Evolutionary conservation across 2,888 invertebrate species (phyloP), one percentile per base, ranked within the genome.

Genomic region (Drosophila setosimentum): DNA sequence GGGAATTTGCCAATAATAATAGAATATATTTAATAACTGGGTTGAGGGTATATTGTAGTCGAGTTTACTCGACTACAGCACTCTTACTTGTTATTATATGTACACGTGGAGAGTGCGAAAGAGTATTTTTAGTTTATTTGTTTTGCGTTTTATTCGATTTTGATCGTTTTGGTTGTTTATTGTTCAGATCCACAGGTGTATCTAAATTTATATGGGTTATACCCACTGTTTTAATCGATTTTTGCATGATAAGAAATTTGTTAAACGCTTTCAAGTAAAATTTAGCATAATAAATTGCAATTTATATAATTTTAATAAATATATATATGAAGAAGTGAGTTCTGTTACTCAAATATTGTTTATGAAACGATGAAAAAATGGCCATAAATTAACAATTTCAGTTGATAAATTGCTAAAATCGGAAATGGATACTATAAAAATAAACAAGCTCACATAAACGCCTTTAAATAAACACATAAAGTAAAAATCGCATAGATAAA

Each of bases 171-270:
- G 65, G 16, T 69, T 78, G 69, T 66, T 67, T 79, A 68, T 57
- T 57, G 48, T 61, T 42, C 7, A 54, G 37, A 66, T 68, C 63
- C 42, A 76, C 79, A 84, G 76, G 84, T 83, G 64, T 64, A 21
- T 24, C 45, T 45, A 16, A 3, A 24, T 24, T 16, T 24, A 24
- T 16, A 45, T 16, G 45, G 45, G 24, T 1, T 16, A 16, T 45
- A 16, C 8, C 24, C 24, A 24, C 16, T 24, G 45, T 24, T 24
- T 45, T 24, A 16, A 16, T 45, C 16, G 16, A 24, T 24, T 16
- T 45, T 4, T 8, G 16, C 2, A 45, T 24, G 16, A 45, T 45
- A 24, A 4, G 16, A 45, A 24, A 8, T 24, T 45, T 24, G 16
- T 16, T 45, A 2, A 7, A 13, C 6, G 45, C 3, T 45, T 45